These are phyloP conservation scores for Bovichtus variegatus DNA, from an alignment of 2,797 vertebrate species.

Conservation along the genomic window DNA sequence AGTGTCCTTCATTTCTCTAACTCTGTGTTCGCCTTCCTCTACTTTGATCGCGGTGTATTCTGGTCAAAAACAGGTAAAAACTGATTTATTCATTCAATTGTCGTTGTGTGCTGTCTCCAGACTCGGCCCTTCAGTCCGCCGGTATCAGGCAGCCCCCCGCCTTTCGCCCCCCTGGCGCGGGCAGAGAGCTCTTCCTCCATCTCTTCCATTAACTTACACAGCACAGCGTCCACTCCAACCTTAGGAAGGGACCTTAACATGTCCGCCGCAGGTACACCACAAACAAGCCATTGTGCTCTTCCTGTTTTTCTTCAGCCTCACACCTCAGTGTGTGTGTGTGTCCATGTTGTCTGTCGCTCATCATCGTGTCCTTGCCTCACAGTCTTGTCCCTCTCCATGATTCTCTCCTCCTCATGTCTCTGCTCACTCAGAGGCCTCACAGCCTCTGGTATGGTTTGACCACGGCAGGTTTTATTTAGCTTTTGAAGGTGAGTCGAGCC, in stretches of 20 bases:
- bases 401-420: conserved; percentile 89
- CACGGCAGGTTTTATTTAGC: conserved; percentile 99
- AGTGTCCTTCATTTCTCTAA: background rate
- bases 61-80: background rate
- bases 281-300: background rate
- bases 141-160: conserved; percentile 95
- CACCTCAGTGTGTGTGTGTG: conserved; percentile 33
- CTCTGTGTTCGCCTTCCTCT: background rate
- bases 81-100: background rate
- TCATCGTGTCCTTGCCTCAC: conserved; percentile 84
- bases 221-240: conserved; percentile 97
- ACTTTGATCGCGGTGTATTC: background rate
- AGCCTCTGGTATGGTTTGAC: conserved; percentile 99
- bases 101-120: conserved; percentile 76
- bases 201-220: conserved; percentile 95
- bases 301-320: background rate
- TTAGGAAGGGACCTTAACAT: conserved; percentile 88
- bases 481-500: conserved; percentile 96
- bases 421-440: conserved; percentile 93
- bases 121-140: conserved; percentile 95
- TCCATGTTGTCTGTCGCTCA: conserved; percentile 78
- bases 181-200: conserved; percentile 99
- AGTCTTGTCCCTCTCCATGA: conserved; percentile 85
- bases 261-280: conserved; percentile 81
- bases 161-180: conserved; percentile 94